phyloP scores from a whole-genome alignment of 2,113 vertebrate species.

The Callospermophilus lateralis region DNA sequence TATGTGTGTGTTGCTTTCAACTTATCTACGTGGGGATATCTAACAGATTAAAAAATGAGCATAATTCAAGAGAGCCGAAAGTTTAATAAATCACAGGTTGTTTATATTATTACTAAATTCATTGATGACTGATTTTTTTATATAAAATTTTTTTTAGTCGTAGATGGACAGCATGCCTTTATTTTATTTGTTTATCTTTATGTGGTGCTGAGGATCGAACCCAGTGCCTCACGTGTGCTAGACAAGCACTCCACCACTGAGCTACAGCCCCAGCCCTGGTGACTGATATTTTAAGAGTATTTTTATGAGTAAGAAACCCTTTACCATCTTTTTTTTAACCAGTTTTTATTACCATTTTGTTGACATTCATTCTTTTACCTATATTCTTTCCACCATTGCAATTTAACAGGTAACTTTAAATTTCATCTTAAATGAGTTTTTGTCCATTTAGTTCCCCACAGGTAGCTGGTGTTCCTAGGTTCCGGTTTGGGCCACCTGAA shows the following conservation, averaged over 20 bases:
- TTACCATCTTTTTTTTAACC: background rate
- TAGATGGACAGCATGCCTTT: too few relatives aligned
- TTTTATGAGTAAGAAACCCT: background rate
- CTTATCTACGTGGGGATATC: background rate
- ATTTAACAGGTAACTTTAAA: constrained; percentile 30
- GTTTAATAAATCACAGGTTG: background rate
- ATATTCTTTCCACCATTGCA: background rate
- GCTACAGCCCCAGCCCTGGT: background rate
- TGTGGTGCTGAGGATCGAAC: too few relatives aligned
- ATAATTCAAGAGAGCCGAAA: background rate
- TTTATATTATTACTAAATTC: background rate
- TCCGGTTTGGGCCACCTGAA: constrained; percentile 94
- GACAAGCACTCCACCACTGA: too few relatives aligned
- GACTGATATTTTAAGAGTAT: background rate
- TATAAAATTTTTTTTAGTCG: too few relatives aligned
- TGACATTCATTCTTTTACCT: background rate
- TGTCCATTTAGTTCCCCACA: constrained; percentile 92
- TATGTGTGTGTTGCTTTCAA: constrained; percentile 1
- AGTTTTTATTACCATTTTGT: background rate
- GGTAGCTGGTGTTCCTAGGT: constrained; percentile 95
- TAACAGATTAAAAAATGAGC: background rate
- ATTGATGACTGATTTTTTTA: background rate
- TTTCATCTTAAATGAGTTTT: constrained; percentile 5
- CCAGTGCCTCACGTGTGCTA: too few relatives aligned
- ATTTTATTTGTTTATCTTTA: too few relatives aligned